phyloP scores from a whole-genome alignment of 2,888 invertebrate species.

The Zeuzera pyrina region DNA sequence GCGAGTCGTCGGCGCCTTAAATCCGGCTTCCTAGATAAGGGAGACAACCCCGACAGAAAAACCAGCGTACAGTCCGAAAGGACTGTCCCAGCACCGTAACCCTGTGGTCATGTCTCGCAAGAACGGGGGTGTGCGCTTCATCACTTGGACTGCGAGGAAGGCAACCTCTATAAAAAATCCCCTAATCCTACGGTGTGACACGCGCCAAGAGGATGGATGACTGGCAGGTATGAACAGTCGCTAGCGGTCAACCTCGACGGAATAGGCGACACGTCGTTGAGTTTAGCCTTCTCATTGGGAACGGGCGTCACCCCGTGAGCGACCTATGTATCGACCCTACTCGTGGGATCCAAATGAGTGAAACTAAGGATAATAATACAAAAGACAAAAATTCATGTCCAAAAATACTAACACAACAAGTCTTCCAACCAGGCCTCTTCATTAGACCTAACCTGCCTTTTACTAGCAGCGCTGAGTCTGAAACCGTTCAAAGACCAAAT shows the following conservation, averaged over 20 bases:
- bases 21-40: no score
- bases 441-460: constrained; percentile 1
- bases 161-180: constrained; percentile 13
- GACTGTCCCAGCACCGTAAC: no score
- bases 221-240: constrained; percentile 8
- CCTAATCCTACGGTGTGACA: constrained; percentile 15
- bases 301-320: constrained; percentile 8
- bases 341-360: constrained; percentile 8
- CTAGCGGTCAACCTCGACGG: constrained; percentile 15
- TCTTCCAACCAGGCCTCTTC: constrained; percentile 6
- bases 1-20: no score
- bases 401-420: constrained; percentile 4
- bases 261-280: no score
- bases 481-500: neutral
- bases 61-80: no score
- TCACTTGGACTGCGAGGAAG: constrained; percentile 10
- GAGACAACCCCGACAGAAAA: constrained; percentile 6
- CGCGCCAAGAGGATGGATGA: constrained; percentile 14
- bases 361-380: no score
- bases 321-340: constrained; percentile 6
- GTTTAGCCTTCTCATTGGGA: constrained; percentile 7
- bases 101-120: constrained; percentile 5
- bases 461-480: no score
- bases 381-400: neutral
- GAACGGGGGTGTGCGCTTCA: constrained; percentile 10